Evolutionary conservation across 2,888 invertebrate species (phyloP).

Genomic region (Diplolepis rosae): DNA sequence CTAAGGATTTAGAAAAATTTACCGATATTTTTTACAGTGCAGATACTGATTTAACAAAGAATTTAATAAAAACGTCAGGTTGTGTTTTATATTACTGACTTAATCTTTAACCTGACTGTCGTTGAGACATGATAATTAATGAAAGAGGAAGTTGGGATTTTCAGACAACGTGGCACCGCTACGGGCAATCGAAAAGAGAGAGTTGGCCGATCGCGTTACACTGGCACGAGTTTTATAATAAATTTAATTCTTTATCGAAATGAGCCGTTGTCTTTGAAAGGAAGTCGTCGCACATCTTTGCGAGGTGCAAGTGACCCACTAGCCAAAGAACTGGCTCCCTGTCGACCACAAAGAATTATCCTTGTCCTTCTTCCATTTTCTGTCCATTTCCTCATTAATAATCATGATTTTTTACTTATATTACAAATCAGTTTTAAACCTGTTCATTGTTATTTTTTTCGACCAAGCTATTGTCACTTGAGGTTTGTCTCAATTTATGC

Average conservation of each 20-base stretch:
- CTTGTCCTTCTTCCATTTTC: constrained; percentile 40
- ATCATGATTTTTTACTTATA: too few relatives aligned
- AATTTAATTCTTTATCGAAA: constrained; percentile 45
- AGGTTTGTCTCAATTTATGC: too few relatives aligned
- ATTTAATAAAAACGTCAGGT: constrained; percentile 25
- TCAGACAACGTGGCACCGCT: constrained; percentile 26
- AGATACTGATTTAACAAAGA: constrained; percentile 21
- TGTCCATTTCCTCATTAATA: constrained; percentile 4
- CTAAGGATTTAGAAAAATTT: constrained; percentile 12
- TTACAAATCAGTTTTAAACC: too few relatives aligned
- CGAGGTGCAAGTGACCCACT: constrained; percentile 46
- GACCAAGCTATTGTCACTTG: too few relatives aligned
- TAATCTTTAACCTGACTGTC: constrained; percentile 19
- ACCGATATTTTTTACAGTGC: not conserved
- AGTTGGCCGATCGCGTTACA: constrained; percentile 33
- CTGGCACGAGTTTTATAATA: constrained; percentile 38
- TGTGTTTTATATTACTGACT: constrained; percentile 12
- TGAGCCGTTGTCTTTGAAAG: constrained; percentile 43
- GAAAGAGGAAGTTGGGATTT: constrained; percentile 26
- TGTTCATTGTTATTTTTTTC: too few relatives aligned
- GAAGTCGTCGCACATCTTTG: constrained; percentile 41
- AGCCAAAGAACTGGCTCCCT: constrained; percentile 39
- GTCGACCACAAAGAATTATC: constrained; percentile 40
- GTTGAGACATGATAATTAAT: constrained; percentile 34
- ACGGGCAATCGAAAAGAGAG: constrained; percentile 37